Evolutionary conservation across 2,797 vertebrate species (phyloP).

Genomic region (Schizothorax lantsangensis): DNA sequence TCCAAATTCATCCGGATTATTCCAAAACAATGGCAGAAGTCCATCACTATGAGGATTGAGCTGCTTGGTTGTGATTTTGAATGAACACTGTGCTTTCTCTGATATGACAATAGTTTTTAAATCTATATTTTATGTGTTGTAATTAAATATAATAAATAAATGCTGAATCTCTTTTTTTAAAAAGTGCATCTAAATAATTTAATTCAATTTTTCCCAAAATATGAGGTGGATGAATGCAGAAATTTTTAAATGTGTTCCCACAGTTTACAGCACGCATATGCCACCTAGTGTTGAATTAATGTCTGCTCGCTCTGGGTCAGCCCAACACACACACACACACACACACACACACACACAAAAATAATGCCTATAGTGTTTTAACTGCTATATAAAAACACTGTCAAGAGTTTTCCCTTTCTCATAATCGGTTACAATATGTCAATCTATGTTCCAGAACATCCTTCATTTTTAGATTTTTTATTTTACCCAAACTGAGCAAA

Average conservation of each 20-base stretch:
- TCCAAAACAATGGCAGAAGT: conserved; percentile 84
- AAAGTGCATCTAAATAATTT: not conserved
- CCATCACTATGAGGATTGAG: conserved; percentile 90
- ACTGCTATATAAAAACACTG: no score
- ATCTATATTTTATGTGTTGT: conserved; percentile 3
- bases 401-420: not conserved
- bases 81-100: conserved; percentile 57
- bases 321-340: not conserved
- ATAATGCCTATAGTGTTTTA: not conserved
- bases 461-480: not conserved
- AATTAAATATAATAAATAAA: conserved; percentile 3
- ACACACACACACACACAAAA: not conserved
- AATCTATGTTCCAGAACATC: not conserved
- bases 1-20: conserved; percentile 89
- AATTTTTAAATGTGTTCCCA: not conserved
- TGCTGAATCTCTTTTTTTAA: not conserved
- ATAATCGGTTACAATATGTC: not conserved
- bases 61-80: conserved; percentile 91
- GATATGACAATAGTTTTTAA: not conserved
- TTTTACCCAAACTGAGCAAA: not conserved
- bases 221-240: not conserved
- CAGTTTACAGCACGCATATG: not conserved
- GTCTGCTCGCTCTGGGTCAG: not conserved
- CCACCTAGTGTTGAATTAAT: conserved; percentile 17
- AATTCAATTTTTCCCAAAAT: not conserved